phyloP scores from a whole-genome alignment of 1,140 invertebrate species.

The Heliconius hermathena region DNA sequence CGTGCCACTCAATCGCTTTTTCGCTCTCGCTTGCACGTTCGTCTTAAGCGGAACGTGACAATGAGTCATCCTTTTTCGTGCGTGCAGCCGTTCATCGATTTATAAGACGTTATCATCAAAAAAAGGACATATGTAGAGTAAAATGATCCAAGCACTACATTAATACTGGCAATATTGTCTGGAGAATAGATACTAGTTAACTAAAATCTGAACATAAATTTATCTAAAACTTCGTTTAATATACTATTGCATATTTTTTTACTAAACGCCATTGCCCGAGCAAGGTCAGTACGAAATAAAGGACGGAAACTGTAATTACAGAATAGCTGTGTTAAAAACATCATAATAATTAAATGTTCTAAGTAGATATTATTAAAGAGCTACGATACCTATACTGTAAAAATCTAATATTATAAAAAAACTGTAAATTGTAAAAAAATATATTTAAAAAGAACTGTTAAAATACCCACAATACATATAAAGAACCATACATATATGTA shows the following conservation, averaged over 20 bases:
- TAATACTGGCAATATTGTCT: background rate
- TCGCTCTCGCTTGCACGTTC: no score
- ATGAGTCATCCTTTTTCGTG: no score
- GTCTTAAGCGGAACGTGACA: no score
- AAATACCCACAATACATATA: no score
- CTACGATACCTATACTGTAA: background rate
- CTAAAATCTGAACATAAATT: background rate
- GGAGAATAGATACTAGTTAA: background rate
- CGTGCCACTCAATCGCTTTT: no score
- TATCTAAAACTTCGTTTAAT: background rate
- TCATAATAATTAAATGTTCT: background rate
- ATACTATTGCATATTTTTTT: conserved; percentile 26
- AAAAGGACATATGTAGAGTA: background rate
- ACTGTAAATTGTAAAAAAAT: no score
- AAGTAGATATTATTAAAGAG: background rate
- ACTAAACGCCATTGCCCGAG: conserved; percentile 15
- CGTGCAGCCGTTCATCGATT: no score
- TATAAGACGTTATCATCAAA: background rate
- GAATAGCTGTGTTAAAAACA: background rate
- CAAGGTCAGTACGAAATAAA: conserved; percentile 57
- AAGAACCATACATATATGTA: no score
- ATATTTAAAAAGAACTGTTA: no score
- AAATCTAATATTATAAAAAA: no score
- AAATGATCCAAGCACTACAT: background rate
- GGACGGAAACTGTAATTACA: conserved; percentile 51